Percentiles rank a stretch among this genome's conserved stretches.
These are phyloP conservation scores for Serrognathus titanus DNA, from an alignment of 2,888 invertebrate species.

Conservation along the genomic window DNA sequence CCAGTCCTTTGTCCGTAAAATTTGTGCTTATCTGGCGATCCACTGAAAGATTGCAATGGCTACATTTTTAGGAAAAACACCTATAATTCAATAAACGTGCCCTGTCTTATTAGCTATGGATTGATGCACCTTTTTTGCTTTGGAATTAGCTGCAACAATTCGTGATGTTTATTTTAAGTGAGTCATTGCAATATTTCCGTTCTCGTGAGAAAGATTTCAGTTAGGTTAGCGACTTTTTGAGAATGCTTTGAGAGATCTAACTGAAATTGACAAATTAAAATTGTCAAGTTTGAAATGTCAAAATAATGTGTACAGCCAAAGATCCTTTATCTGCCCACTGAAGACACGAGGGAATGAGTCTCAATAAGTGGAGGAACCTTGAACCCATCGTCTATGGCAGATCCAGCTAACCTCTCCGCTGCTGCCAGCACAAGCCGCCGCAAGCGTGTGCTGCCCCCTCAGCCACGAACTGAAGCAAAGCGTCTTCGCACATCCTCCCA, in stretches of 20 bases:
- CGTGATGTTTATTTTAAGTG: conserved; percentile 7
- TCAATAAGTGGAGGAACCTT: conserved; percentile 62
- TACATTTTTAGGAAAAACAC: neutral
- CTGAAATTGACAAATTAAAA: conserved; percentile 7
- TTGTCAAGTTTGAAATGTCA: conserved; percentile 18
- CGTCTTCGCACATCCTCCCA: conserved; percentile 56
- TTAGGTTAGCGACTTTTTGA: neutral
- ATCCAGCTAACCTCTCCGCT: conserved; percentile 76
- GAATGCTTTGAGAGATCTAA: neutral
- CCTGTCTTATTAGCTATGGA: no score
- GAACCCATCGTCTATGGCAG: conserved; percentile 88
- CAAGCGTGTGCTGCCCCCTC: conserved; percentile 55
- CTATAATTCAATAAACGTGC: no score
- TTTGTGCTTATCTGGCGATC: neutral
- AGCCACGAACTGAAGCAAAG: conserved; percentile 57
- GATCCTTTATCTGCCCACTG: conserved; percentile 24
- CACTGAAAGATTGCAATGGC: neutral
- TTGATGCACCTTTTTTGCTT: neutral
- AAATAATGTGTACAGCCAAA: conserved; percentile 18
- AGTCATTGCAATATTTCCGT: conserved; percentile 2
- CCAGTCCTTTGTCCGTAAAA: conserved; percentile 33
- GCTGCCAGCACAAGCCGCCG: conserved; percentile 55
- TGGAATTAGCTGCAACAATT: neutral
- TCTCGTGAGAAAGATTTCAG: neutral
- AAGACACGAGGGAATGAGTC: conserved; percentile 50